Evolutionary conservation across 2,113 vertebrate species (phyloP).

Genomic region (Hemibagrus wyckioides): DNA sequence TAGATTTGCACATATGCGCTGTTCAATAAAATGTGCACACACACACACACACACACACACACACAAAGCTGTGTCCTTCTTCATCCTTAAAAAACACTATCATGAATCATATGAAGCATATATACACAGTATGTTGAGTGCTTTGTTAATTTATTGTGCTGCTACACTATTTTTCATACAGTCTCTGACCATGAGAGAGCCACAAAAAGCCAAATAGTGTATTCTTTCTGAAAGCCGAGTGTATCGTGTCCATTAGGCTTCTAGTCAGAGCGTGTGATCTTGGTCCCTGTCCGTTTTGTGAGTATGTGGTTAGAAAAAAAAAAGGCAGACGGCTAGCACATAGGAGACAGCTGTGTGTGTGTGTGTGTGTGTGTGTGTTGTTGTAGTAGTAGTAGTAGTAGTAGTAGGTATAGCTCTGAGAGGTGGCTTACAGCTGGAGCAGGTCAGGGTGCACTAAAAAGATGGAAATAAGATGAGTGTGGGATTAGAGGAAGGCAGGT

Average conservation of each 20-base stretch:
- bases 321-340: neutral
- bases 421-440: neutral
- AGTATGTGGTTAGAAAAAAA: neutral
- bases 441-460: conserved; percentile 28
- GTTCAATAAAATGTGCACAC: neutral
- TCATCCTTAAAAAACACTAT: neutral
- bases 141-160: neutral
- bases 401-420: neutral
- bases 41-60: conserved; percentile 7
- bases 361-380: neutral
- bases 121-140: neutral
- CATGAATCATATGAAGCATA: neutral
- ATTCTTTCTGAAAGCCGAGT: neutral
- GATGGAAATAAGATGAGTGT: conserved; percentile 49
- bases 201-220: neutral
- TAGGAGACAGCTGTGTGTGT: neutral
- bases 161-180: too few species aligned
- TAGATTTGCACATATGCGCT: conserved; percentile 20
- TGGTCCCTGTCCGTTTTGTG: neutral
- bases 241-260: neutral
- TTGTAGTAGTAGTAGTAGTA: conserved; percentile 1
- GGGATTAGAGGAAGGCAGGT: conserved; percentile 34
- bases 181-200: neutral
- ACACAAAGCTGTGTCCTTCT: conserved; percentile 19
- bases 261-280: neutral